Evolutionary conservation across 2,888 invertebrate genomes (phyloP).

Genomic region (Cheilosia vernalis): DNA sequence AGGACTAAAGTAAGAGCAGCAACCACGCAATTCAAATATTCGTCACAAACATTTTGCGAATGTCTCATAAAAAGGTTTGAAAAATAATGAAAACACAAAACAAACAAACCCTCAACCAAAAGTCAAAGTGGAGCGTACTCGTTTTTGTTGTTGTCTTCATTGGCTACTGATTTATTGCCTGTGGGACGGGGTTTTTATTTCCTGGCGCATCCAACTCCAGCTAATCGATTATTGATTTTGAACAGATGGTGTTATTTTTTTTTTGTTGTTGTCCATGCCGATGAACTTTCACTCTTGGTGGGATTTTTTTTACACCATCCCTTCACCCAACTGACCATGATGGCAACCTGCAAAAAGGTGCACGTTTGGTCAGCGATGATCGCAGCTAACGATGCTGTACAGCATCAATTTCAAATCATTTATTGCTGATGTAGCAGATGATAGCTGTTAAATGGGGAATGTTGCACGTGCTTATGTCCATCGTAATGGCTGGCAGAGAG

Average conservation of each 20-base stretch:
- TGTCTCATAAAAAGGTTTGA: neutral
- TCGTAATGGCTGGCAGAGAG: constrained; percentile 49
- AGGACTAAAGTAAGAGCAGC: no score
- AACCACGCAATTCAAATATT: no score
- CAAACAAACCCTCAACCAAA: constrained; percentile 1
- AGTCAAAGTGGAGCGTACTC: constrained; percentile 21
- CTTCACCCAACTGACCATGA: neutral
- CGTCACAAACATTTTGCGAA: neutral
- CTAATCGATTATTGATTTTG: constrained; percentile 73
- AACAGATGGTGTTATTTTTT: constrained; percentile 47
- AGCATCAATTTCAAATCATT: constrained; percentile 75
- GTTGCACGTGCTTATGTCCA: constrained; percentile 71
- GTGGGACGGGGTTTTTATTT: neutral
- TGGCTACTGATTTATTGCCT: constrained; percentile 34
- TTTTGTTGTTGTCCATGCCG: neutral
- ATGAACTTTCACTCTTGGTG: constrained; percentile 56
- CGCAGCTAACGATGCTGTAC: constrained; percentile 69
- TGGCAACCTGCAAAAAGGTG: constrained; percentile 61
- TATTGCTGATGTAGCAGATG: constrained; percentile 75
- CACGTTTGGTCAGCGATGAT: constrained; percentile 70
- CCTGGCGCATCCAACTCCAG: constrained; percentile 43
- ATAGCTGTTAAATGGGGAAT: constrained; percentile 73
- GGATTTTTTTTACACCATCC: neutral
- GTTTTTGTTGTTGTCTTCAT: constrained; percentile 19
- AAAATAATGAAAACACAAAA: constrained; percentile 11